Percentiles rank a stretch among this genome's conserved stretches.
Conservation (phyloP, 2,888 invertebrate species). For the Lacanobia wlatinum region DNA sequence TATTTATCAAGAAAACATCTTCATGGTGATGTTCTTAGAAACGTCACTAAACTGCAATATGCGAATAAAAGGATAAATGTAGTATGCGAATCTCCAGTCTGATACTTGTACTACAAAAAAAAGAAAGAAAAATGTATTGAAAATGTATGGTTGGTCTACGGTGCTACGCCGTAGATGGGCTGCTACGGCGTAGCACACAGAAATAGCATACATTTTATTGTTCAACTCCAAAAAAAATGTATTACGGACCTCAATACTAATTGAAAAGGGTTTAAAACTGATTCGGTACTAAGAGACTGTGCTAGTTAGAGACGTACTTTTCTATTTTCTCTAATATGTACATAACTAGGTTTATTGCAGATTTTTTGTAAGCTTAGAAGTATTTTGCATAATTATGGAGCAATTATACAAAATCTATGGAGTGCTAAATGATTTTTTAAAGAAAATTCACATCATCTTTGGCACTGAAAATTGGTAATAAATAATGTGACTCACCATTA, state of each 20-base stretch:
- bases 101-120: not conserved
- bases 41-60: not conserved
- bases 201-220: not conserved
- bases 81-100: not conserved
- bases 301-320: not conserved
- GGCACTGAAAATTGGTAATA: not conserved
- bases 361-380: not conserved
- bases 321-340: too few relatives aligned
- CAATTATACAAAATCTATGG: too few relatives aligned
- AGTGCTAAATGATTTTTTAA: not conserved
- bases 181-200: constrained; percentile 3
- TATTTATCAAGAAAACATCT: not conserved
- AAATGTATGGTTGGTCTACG: not conserved
- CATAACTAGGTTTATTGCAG: not conserved
- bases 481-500: constrained; percentile 30
- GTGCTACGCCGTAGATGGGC: constrained; percentile 4
- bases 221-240: too few relatives aligned
- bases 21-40: not conserved
- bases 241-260: not conserved
- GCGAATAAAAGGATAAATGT: too few relatives aligned
- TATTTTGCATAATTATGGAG: not conserved
- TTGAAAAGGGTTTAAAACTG: not conserved
- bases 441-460: not conserved
- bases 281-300: not conserved
- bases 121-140: not conserved